Percentiles rank a stretch among this genome's conserved stretches.
Evolutionary conservation across 2,888 invertebrate genomes (phyloP).

Genomic region (Opisthograptis luteolata): DNA sequence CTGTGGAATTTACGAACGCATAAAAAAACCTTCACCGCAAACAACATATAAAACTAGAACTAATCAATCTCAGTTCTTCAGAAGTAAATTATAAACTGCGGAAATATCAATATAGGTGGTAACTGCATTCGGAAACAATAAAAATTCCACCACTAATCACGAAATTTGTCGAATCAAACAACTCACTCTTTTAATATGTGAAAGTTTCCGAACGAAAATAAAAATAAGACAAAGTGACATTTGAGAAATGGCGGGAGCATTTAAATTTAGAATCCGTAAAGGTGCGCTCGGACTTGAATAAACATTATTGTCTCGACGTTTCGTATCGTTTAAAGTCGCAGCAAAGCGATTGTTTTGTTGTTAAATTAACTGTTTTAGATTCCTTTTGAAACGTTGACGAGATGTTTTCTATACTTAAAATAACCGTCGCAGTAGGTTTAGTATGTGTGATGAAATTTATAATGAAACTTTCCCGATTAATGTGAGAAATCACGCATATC

Average conservation of each 20-base stretch:
- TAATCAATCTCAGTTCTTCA: slow-evolving; percentile 34
- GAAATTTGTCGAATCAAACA: slow-evolving; percentile 31
- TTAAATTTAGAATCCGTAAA: slow-evolving; percentile 36
- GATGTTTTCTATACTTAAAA: too few species aligned
- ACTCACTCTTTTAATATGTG: slow-evolving; percentile 49
- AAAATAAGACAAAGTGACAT: slow-evolving; percentile 13
- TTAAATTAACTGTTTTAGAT: slow-evolving; percentile 17
- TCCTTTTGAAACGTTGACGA: slow-evolving; percentile 6
- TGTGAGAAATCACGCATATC: too few species aligned
- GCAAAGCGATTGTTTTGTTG: slow-evolving; percentile 17
- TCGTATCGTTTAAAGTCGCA: slow-evolving; percentile 20
- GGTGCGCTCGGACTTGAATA: slow-evolving; percentile 36
- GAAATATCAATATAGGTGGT: slow-evolving; percentile 50
- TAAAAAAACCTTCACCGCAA: slow-evolving; percentile 31
- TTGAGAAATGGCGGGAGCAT: slow-evolving; percentile 21
- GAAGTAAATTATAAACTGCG: slow-evolving; percentile 42
- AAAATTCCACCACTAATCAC: slow-evolving; percentile 56
- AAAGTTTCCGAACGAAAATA: slow-evolving; percentile 46
- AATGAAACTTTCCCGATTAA: too few species aligned
- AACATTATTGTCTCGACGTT: slow-evolving; percentile 32
- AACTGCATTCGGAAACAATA: slow-evolving; percentile 62
- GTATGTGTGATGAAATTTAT: too few species aligned
- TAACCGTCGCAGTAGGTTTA: neutral
- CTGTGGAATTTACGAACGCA: slow-evolving; percentile 33
- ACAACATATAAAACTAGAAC: slow-evolving; percentile 31